Evolutionary conservation across 2,888 invertebrate species (phyloP).

Genomic region (Priocnemis perturbator): DNA sequence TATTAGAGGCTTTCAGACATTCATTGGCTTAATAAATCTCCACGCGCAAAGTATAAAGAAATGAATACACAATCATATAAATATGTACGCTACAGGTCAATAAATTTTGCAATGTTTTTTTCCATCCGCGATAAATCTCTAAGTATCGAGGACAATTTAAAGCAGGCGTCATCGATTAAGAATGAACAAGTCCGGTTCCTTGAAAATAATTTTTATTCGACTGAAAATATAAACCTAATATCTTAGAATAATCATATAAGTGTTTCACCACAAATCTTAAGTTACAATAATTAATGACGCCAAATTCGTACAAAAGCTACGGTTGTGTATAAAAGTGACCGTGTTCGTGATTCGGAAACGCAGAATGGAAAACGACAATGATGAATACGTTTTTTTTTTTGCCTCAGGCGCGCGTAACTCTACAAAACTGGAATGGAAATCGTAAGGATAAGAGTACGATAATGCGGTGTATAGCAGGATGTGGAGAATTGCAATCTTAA

Average conservation of each 20-base stretch:
- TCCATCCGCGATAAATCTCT: too few species aligned
- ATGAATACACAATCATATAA: too few species aligned
- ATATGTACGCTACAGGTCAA: too few species aligned
- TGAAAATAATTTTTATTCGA: slow-evolving; percentile 73
- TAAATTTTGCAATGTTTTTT: too few species aligned
- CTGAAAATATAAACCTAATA: slow-evolving; percentile 71
- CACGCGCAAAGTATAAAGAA: too few species aligned
- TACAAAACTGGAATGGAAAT: slow-evolving; percentile 27
- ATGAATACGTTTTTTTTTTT: slow-evolving; percentile 1
- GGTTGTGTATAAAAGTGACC: slow-evolving; percentile 45
- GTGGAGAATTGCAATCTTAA: slow-evolving; percentile 40
- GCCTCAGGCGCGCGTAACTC: slow-evolving; percentile 17
- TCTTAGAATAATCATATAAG: slow-evolving; percentile 68
- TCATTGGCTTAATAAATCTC: too few species aligned
- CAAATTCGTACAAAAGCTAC: slow-evolving; percentile 60
- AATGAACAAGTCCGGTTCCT: slow-evolving; percentile 5
- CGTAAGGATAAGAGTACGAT: slow-evolving; percentile 24
- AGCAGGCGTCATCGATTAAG: slow-evolving; percentile 9
- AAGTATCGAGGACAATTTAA: not conserved
- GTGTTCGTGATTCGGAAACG: slow-evolving; percentile 21
- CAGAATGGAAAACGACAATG: slow-evolving; percentile 7
- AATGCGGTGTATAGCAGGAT: slow-evolving; percentile 24
- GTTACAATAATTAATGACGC: slow-evolving; percentile 64
- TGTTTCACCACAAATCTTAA: slow-evolving; percentile 65
- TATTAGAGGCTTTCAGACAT: too few species aligned